Base-by-base conservation (phyloP, 2,113 vertebrate genomes). In the Peromyscus leucopus region DNA sequence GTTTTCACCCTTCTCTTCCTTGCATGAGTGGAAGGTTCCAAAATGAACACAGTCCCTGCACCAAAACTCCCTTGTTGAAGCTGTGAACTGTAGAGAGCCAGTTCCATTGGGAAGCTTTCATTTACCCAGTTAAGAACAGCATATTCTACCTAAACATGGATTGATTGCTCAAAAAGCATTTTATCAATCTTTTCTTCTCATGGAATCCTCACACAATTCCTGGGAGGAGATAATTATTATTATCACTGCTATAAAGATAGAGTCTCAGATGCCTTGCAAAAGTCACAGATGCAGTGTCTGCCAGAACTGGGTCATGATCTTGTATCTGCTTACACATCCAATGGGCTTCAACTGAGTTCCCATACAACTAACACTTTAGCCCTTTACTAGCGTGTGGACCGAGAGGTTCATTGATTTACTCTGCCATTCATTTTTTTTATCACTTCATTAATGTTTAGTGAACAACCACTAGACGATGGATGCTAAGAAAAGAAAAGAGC, bases 1-100 rank as follows among this genome's bases (percentile, higher is more conserved):
- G 28, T 48, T 26, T 57, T 65, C 48, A 84, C 5, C 7, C 13
- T 85, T 42, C 10, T 83, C 13, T 55, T 94, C 31, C 46, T 71
- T 42, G 21, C 7, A 5, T 0, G 0, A 10, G 6, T 89, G 80
- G 31, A 36, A 2, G 2, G 4, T 46, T 95, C 28, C 57, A 61
- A 36, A 83, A 84, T 36, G 55, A 88, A 24, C 6, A 0, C 0
- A 13, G 26, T 12, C 1, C 6, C 48, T 59, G 19, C 7, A 3
- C 10, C 2, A 19, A 48, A 57, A 12, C 2, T 63, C 55, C 48
- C 28, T 36, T 42, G 10, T 10, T 63, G 80, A 39, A 79, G 4
- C 6, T 21, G 17, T 11, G 21, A 67, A 51, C 22, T n/a, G 7
- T 1, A 42, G 26, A 8, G 33, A 79, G 9, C 7, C 39, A 7